A percentile compares a stretch with the other conserved stretches of the same genome.
Conservation (phyloP, 2,113 vertebrate genomes). For the Zeus faber region DNA sequence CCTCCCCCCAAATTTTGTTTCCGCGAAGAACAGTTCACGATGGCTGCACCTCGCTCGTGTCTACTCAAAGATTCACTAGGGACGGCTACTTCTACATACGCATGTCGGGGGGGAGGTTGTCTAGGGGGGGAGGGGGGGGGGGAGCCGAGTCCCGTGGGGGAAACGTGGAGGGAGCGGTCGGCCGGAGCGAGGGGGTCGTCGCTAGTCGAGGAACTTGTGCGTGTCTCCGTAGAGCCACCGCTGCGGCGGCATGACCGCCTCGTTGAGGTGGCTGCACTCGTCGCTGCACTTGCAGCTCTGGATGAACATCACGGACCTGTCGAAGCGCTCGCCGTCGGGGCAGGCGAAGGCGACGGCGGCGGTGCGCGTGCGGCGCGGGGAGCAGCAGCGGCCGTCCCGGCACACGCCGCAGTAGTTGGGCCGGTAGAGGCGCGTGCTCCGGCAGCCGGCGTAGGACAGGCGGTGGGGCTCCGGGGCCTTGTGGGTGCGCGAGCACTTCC, state of each 20-base stretch:
- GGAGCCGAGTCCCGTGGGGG: slow-evolving; percentile 23
- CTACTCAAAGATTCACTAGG: slow-evolving; percentile 56
- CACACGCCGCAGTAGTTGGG: slow-evolving; percentile 81
- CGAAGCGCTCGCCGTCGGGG: slow-evolving; percentile 71
- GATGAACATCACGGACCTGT: slow-evolving; percentile 77
- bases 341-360: slow-evolving; percentile 74
- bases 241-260: slow-evolving; percentile 70
- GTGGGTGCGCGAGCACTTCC: slow-evolving; percentile 79
- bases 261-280: slow-evolving; percentile 75
- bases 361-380: slow-evolving; percentile 75
- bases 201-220: slow-evolving; percentile 80
- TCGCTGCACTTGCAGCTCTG: slow-evolving; percentile 81
- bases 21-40: slow-evolving; percentile 20
- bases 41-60: slow-evolving; percentile 28
- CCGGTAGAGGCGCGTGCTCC: slow-evolving; percentile 74
- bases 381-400: slow-evolving; percentile 79
- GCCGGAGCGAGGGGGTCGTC: not conserved
- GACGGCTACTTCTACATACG: slow-evolving; percentile 64
- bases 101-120: slow-evolving; percentile 13
- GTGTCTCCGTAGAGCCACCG: slow-evolving; percentile 77
- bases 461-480: slow-evolving; percentile 77
- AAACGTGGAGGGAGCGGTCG: too few species aligned
- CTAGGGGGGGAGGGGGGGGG: not conserved
- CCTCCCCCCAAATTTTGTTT: slow-evolving; percentile 31
- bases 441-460: slow-evolving; percentile 77